Evolutionary conservation across 2,888 invertebrate genomes (phyloP), one percentile per base, ranked within the genome.

Genomic region (Oscheius sp.): DNA sequence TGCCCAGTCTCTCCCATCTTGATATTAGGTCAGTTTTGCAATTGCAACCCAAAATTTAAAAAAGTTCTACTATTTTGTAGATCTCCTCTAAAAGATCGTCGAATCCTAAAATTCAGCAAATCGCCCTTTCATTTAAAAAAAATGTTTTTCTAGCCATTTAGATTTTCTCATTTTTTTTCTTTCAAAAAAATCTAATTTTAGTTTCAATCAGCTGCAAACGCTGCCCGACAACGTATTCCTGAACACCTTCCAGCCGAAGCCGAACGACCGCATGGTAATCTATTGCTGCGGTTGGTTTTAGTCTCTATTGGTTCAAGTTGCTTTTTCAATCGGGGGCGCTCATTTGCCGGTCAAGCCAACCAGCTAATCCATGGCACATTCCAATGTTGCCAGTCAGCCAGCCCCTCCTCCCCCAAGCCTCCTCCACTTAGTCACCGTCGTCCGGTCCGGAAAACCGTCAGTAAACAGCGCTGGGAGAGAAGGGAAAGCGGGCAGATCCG

Each of bases 141-240:
- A 37, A 37, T 37, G 8, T 15, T 37, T 37, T 37, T 37, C 37
- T 37, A 37, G 37, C 37, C 37, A 37, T 37, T 15, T 37, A 37
- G 15, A 37, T 37, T 37, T 15, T 37, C 27, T 37, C 25, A 8
- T 29, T 25, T n/a, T 37, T 57, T 31, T 39, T 31, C 5, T 29
- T 31, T 34, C 39, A 15, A 10, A 31, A 52, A 8, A 5, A 3
- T 37, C 12, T 4, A n/a, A 65, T 72, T 78, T 73, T 73, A 86
- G 86, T 72, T 83, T 79, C 75, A 86, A 86, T 71, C 81, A 82
- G 58, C 81, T 86, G 58, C 82, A 84, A 73, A 78, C 84, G 23
- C 75, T 86, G 78, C 84, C 83, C 3, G 53, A 70, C 23, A 74
- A 82, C 68, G 76, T 81, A 6, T 85, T 86, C 73, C 74, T 73